These are phyloP conservation scores for Drosophila longiperda DNA, from an alignment of 2,888 invertebrate species.

Conservation along the genomic window DNA sequence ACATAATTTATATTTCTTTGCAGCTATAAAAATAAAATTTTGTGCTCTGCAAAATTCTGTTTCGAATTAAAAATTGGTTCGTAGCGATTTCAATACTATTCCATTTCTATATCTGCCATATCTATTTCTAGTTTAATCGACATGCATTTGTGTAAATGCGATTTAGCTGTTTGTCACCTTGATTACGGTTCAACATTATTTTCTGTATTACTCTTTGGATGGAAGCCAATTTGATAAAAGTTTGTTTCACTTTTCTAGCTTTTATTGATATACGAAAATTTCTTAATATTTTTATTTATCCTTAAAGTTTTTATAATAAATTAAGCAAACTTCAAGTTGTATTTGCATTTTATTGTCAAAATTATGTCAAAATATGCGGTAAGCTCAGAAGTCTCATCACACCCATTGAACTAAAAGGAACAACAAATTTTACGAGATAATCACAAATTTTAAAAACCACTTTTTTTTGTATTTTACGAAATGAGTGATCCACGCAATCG, in stretches of 20 bases:
- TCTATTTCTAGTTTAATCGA: constrained; percentile 46
- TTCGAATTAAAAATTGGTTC: constrained; percentile 5
- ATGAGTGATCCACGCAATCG: constrained; percentile 41
- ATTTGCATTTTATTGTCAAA: constrained; percentile 6
- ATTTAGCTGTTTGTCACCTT: constrained; percentile 49
- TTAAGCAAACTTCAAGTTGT: constrained; percentile 35
- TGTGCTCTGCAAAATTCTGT: background rate
- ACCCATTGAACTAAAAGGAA: no score
- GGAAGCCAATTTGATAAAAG: constrained; percentile 24
- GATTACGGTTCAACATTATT: constrained; percentile 51
- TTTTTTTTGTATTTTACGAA: background rate
- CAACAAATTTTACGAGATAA: background rate
- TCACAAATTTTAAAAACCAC: background rate
- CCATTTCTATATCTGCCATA: constrained; percentile 4
- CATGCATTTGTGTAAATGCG: constrained; percentile 26
- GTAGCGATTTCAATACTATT: constrained; percentile 5
- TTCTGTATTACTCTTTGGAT: background rate
- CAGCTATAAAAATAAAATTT: background rate
- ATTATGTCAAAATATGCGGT: background rate
- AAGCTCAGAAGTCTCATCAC: background rate
- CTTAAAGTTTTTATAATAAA: constrained; percentile 32
- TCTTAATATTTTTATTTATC: constrained; percentile 17
- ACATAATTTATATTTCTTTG: background rate
- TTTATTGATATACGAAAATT: constrained; percentile 14
- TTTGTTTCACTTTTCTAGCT: constrained; percentile 23